Evolutionary conservation across 2,797 vertebrate species (phyloP).

Genomic region (Sarcoramphus papa): DNA sequence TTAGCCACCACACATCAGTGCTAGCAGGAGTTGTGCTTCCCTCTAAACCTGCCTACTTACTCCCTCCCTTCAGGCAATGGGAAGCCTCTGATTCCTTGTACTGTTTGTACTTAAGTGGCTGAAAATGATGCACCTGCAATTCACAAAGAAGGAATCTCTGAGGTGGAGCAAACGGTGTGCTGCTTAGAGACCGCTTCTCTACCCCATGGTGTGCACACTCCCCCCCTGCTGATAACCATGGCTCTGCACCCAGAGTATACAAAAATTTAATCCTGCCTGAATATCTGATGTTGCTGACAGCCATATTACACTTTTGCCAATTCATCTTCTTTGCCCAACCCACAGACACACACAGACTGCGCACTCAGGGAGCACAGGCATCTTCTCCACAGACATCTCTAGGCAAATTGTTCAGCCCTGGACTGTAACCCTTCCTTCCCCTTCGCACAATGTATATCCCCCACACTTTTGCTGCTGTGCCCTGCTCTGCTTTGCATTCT

Average conservation of each 20-base stretch:
- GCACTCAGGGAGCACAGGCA: neutral
- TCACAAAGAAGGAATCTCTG: neutral
- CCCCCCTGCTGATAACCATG: neutral
- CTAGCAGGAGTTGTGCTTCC: rapidly evolving
- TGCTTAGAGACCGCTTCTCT: neutral
- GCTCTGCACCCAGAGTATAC: neutral
- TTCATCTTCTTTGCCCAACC: neutral
- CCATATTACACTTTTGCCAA: neutral
- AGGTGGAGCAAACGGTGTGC: neutral
- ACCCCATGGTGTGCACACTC: neutral
- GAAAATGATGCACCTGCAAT: neutral
- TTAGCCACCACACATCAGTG: neutral
- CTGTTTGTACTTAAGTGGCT: neutral
- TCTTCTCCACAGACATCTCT: neutral
- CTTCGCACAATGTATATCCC: rapidly evolving
- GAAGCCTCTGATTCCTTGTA: neutral
- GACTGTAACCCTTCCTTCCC: neutral
- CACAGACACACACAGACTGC: neutral
- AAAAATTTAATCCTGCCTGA: neutral
- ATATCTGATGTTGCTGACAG: neutral
- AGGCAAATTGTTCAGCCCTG: neutral
- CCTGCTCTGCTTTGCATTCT: neutral
- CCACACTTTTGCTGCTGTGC: neutral
- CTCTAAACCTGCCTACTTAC: neutral
- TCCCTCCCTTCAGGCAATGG: neutral